These are phyloP conservation scores for Stenichneumon culpator DNA, from an alignment of 2,888 invertebrate genomes.

Conservation along the genomic window DNA sequence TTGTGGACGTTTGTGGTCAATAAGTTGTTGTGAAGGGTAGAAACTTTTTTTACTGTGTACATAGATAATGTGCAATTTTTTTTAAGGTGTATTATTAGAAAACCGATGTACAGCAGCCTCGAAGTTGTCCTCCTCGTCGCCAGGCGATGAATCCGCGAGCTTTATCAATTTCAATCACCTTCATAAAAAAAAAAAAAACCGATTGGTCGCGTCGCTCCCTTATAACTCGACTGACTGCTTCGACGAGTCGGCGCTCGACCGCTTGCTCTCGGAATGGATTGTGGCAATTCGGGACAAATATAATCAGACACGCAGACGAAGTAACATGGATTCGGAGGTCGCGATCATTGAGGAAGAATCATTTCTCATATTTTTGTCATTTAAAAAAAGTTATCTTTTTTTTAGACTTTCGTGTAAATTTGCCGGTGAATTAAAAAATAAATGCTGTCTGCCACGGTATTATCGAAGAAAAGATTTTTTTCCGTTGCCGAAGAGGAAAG, in stretches of 20 bases:
- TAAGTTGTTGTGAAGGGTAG: no score
- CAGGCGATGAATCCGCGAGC: slow-evolving; percentile 9
- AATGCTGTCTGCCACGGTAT: background rate
- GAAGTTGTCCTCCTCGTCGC: background rate
- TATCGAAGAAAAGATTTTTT: background rate
- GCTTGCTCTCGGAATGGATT: slow-evolving; percentile 72
- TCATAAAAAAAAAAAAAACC: no score
- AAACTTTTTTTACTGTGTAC: no score
- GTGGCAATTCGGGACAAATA: slow-evolving; percentile 70
- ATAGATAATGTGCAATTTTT: slow-evolving; percentile 68
- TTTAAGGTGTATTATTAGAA: slow-evolving; percentile 70
- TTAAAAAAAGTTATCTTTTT: background rate
- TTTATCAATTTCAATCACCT: slow-evolving; percentile 14
- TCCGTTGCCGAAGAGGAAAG: background rate
- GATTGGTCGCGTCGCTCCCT: background rate
- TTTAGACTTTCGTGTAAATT: background rate
- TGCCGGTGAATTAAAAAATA: background rate
- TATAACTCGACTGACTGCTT: background rate
- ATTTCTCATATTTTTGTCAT: background rate
- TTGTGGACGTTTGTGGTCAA: no score
- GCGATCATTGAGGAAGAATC: slow-evolving; percentile 13
- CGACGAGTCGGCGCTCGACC: background rate
- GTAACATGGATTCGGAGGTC: slow-evolving; percentile 67
- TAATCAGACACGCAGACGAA: slow-evolving; percentile 74
- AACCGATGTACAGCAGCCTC: slow-evolving; percentile 45